Percentiles rank a stretch among this genome's conserved stretches.
phyloP scores from a whole-genome alignment of 1,140 invertebrate species.

The Drosophila mayri region DNA sequence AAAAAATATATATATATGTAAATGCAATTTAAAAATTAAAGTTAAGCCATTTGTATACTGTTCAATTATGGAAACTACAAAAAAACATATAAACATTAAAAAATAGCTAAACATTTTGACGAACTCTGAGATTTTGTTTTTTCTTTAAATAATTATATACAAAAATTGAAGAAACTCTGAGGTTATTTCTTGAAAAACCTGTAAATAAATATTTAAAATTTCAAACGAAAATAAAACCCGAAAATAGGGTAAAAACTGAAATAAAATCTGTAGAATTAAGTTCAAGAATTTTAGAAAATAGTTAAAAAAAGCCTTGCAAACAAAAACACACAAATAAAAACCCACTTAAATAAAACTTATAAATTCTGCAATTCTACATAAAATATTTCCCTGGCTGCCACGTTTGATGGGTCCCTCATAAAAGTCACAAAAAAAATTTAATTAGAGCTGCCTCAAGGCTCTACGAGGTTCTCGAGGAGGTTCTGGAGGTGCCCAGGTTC shows the following conservation, averaged over 20 bases:
- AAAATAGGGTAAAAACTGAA: background rate
- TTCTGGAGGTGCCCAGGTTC: background rate
- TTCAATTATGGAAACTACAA: too few relatives aligned
- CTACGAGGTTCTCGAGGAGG: background rate
- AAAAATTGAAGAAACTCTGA: too few relatives aligned
- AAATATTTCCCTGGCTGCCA: background rate
- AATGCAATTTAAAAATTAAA: too few relatives aligned
- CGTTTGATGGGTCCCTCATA: background rate
- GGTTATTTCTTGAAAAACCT: too few relatives aligned
- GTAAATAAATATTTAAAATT: too few relatives aligned
- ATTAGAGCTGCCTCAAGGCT: constrained; percentile 13
- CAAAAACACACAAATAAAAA: background rate
- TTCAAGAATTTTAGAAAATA: background rate
- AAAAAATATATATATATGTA: too few relatives aligned
- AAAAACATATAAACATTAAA: too few relatives aligned
- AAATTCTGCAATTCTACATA: background rate
- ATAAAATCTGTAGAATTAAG: background rate
- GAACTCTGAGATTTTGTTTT: too few relatives aligned
- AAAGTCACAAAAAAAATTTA: constrained; percentile 17
- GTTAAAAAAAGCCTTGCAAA: background rate
- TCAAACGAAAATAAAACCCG: background rate
- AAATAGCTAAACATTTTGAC: too few relatives aligned
- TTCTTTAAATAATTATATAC: too few relatives aligned
- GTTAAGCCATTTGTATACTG: too few relatives aligned
- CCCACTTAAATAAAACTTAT: background rate